phyloP scores from a whole-genome alignment of 2,113 vertebrate species.

The Sitta europaea region DNA sequence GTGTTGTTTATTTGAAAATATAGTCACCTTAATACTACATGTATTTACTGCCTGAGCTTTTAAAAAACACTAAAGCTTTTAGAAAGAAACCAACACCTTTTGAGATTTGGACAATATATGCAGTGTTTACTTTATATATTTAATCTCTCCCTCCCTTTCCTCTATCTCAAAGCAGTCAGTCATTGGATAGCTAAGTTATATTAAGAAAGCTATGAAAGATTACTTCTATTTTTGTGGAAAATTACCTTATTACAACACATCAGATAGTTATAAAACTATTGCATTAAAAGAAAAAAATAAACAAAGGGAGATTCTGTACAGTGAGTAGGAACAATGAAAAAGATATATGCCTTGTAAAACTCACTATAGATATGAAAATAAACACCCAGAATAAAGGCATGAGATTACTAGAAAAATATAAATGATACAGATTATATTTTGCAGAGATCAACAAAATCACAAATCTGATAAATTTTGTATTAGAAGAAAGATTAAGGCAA shows the following conservation, averaged over 20 bases:
- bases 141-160: background rate
- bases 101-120: background rate
- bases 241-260: background rate
- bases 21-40: background rate
- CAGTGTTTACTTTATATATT: background rate
- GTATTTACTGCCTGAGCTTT: background rate
- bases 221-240: slow-evolving; percentile 3
- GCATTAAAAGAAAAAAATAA: background rate
- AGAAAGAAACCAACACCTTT: background rate
- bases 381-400: background rate
- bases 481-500: slow-evolving; percentile 55
- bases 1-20: background rate
- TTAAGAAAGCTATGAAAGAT: background rate
- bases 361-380: slow-evolving; percentile 15
- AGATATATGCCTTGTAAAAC: background rate
- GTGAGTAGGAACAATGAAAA: background rate
- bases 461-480: slow-evolving; percentile 63
- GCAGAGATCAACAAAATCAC: slow-evolving; percentile 48
- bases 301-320: background rate
- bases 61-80: background rate
- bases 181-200: background rate
- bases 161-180: background rate
- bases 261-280: background rate
- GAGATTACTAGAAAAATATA: slow-evolving; percentile 25
- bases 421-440: slow-evolving; percentile 37